Evolutionary conservation across 2,797 vertebrate genomes (phyloP), one percentile per base, ranked within the genome.

Genomic region (Lindbergichthys nudifrons): DNA sequence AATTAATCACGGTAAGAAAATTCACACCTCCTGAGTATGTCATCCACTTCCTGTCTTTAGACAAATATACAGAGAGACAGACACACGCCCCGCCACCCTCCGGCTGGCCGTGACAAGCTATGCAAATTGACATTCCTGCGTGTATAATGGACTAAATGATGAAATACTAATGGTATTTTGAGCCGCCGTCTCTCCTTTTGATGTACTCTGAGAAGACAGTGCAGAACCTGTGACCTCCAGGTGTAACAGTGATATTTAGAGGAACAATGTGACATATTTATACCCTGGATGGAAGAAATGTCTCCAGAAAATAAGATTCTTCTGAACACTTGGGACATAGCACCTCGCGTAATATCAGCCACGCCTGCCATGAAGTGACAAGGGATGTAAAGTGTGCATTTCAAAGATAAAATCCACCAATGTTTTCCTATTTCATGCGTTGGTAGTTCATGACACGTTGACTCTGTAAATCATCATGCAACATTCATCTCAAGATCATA

Each of bases 11-110:
- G 42, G 71, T 75, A 45, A 79, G 84, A 77, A 86, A 83, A 88
- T 84, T 93, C 89, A 85, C 93, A 93, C 88, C 86, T 91, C 81
- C 80, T 43, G 82, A 85, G 75, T 74, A 70, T 85, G 81, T 88
- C 86, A 87, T 68, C 77, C 77, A 67, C 84, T 85, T 90, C 80
- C 83, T 82, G 85, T 88, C 77, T 83, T 81, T 53, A 75, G 78
- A 92, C 72, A 84, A 81, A 86, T 73, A 88, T 50, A 1, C 75
- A 72, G 19, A 63, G 79, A 89, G 86, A 92, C 90, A 90, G 67
- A 81, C 78, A 85, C 75, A 72, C 62, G 11, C 42, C 56, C 51
- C 5, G 18, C 62, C 73, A 52, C 75, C 89, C 89, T 86, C 67
- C 11, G 75, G 90, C 83, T 63, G 61, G 54, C 62, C 60, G 39